These are phyloP conservation scores for Megaceryle maxima DNA, from an alignment of 2,113 vertebrate species.

Conservation along the genomic window DNA sequence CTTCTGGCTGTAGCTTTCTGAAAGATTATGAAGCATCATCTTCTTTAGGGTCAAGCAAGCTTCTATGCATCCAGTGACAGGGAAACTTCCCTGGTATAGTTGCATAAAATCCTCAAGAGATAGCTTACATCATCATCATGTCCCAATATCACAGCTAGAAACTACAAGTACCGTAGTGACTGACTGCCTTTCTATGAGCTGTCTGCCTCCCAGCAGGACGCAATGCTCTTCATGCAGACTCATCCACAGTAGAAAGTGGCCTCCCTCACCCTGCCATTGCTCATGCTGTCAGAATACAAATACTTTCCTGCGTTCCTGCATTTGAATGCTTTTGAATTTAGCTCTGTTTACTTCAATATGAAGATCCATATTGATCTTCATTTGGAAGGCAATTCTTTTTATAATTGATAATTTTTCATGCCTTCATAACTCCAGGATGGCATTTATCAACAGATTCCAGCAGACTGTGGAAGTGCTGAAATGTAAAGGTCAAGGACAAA, in stretches of 20 bases:
- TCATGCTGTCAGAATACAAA: background rate
- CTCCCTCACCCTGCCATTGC: background rate
- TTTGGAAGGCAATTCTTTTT: slow-evolving; percentile 5
- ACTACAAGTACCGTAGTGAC: background rate
- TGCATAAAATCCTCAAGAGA: background rate
- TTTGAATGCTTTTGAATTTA: background rate
- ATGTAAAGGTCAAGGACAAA: slow-evolving; percentile 50
- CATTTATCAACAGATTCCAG: slow-evolving; percentile 25
- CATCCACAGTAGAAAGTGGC: background rate
- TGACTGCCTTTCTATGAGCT: background rate
- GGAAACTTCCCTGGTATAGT: background rate
- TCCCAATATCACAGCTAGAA: background rate
- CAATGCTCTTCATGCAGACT: background rate
- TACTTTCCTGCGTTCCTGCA: background rate
- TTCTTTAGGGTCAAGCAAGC: background rate
- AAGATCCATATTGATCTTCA: slow-evolving; percentile 3
- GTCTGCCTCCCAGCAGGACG: background rate
- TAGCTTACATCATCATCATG: background rate
- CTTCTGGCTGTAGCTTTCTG: background rate
- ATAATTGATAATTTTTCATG: background rate
- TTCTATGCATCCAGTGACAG: background rate
- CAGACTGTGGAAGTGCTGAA: background rate
- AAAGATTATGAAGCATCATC: background rate
- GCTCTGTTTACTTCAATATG: background rate
- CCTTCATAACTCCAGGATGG: background rate